Conservation (phyloP, 2,888 invertebrate genomes). For the Abrostola tripartita region DNA sequence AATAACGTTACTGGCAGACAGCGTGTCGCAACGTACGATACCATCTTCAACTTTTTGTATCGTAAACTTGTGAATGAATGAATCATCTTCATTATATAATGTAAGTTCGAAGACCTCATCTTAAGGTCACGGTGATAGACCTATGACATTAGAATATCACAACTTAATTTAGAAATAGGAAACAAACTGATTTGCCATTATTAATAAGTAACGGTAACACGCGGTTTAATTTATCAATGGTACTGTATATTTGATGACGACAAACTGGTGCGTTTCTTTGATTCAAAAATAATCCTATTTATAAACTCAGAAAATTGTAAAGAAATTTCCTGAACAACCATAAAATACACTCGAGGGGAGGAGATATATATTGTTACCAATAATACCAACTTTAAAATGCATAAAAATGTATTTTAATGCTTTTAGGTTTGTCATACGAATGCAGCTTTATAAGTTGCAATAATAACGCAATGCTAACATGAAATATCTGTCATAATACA, state of each 20-base stretch:
- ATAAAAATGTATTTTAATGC: not conserved
- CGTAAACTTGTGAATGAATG: conserved; percentile 48
- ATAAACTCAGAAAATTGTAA: too few relatives aligned
- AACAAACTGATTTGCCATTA: not conserved
- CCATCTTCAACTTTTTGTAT: conserved; percentile 27
- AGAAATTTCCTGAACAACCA: too few relatives aligned
- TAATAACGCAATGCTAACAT: conserved; percentile 17
- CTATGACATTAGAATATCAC: conserved; percentile 2
- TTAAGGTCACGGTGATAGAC: conserved; percentile 53
- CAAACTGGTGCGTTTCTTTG: too few relatives aligned
- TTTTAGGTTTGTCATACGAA: conserved; percentile 1
- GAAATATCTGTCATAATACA: conserved; percentile 36
- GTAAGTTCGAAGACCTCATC: conserved; percentile 57
- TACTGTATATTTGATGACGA: not conserved
- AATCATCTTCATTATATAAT: conserved; percentile 57
- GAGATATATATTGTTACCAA: too few relatives aligned
- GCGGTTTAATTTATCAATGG: not conserved
- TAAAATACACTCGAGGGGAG: too few relatives aligned
- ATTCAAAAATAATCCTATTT: too few relatives aligned
- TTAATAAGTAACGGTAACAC: not conserved
- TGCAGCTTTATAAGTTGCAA: not conserved
- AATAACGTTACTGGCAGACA: conserved; percentile 4
- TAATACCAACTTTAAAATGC: too few relatives aligned
- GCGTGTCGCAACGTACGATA: conserved; percentile 23
- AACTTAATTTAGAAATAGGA: conserved; percentile 2